Conservation (phyloP, 2,113 vertebrate genomes). For the Phaethornis superciliosus region DNA sequence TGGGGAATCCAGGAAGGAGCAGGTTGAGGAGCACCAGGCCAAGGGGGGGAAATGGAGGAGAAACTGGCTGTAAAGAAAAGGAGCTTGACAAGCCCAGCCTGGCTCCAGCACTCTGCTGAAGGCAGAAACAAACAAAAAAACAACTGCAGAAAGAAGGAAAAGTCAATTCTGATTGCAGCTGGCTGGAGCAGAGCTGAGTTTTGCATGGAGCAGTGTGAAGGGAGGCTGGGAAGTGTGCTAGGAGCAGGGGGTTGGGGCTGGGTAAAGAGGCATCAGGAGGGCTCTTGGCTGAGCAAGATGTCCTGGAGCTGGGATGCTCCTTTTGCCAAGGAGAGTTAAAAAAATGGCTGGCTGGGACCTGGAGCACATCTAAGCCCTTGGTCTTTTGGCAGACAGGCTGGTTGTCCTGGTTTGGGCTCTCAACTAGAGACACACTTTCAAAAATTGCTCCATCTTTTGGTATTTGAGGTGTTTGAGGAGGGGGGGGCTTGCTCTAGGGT, state of each 20-base stretch:
- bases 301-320: not conserved
- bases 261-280: too few species aligned
- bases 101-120: not conserved
- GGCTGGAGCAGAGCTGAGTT: not conserved
- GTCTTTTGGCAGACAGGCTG: rapidly evolving
- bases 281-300: not conserved
- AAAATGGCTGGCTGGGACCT: not conserved
- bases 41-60: not conserved
- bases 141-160: not conserved
- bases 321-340: rapidly evolving
- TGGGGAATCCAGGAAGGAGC: not conserved
- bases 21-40: not conserved
- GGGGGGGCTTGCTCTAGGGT: not conserved
- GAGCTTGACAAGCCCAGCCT: not conserved
- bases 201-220: rapidly evolving
- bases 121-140: constrained; percentile 33
- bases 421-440: not conserved
- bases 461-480: not conserved
- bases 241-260: rapidly evolving
- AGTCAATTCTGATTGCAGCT: not conserved
- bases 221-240: not conserved
- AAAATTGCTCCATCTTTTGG: not conserved
- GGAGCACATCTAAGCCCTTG: rapidly evolving
- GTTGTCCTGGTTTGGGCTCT: not conserved
- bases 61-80: not conserved